Evolutionary conservation across 2,888 invertebrate genomes (phyloP).

Genomic region (Calameuta filiformis): DNA sequence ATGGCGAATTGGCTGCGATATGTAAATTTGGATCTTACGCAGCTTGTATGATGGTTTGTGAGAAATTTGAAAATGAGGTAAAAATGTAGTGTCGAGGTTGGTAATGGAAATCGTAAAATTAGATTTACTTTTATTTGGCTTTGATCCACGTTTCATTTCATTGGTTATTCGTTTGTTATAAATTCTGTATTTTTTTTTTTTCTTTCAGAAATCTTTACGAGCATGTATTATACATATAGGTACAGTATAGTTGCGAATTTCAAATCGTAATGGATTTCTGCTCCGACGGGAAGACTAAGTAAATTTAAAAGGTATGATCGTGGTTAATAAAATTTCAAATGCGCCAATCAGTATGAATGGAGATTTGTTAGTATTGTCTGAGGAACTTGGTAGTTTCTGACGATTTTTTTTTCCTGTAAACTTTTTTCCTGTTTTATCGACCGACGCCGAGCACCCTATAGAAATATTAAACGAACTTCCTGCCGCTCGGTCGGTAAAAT

Average conservation of each 20-base stretch:
- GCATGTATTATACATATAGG: not conserved
- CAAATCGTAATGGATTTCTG: not conserved
- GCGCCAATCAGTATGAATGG: conserved; percentile 51
- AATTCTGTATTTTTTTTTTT: not conserved
- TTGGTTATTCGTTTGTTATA: not conserved
- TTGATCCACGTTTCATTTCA: not conserved
- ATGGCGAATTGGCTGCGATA: not conserved
- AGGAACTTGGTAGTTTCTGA: not conserved
- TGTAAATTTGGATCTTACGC: not conserved
- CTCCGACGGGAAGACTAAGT: not conserved
- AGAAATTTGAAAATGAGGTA: not conserved
- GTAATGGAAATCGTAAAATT: not conserved
- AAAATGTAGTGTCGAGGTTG: not conserved
- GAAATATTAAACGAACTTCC: not conserved
- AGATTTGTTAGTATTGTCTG: conserved; percentile 46
- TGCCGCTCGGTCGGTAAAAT: not conserved
- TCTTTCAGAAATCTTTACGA: not conserved
- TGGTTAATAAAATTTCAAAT: conserved; percentile 33
- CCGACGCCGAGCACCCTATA: not conserved
- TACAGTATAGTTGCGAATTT: not conserved
- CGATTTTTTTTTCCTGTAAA: not conserved
- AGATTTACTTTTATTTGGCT: not conserved
- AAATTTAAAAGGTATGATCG: not conserved
- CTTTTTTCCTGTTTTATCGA: not conserved
- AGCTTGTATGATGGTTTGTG: not conserved